Evolutionary conservation across 1,140 invertebrate genomes (phyloP).

Genomic region (Pissodes strobi): DNA sequence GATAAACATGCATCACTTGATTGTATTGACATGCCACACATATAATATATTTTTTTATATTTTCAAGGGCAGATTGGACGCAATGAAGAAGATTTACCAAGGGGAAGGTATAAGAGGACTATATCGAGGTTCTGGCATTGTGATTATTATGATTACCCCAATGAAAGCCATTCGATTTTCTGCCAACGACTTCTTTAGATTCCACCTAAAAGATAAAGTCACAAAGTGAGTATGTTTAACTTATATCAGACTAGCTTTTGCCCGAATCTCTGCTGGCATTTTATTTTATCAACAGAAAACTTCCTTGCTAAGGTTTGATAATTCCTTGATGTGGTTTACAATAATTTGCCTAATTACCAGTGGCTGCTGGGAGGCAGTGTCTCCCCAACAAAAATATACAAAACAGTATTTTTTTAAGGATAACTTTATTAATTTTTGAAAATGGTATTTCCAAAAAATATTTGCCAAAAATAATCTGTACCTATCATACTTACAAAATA

Average conservation of each 20-base stretch:
- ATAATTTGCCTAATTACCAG: too few species aligned
- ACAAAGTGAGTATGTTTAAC: constrained; percentile 58
- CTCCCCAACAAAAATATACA: too few species aligned
- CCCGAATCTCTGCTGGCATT: neutral
- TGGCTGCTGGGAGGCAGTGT: too few species aligned
- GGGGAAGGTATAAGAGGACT: constrained; percentile 96
- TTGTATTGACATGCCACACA: neutral
- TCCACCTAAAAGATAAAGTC: constrained; percentile 67
- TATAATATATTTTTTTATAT: too few species aligned
- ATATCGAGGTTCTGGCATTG: constrained; percentile 96
- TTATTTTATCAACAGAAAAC: neutral
- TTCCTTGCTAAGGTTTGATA: neutral
- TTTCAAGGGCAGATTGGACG: constrained; percentile 78
- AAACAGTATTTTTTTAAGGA: too few species aligned
- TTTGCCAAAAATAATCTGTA: too few species aligned
- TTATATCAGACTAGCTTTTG: too few species aligned
- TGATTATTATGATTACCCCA: constrained; percentile 97
- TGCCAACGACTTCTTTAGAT: constrained; percentile 96
- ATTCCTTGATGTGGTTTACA: neutral
- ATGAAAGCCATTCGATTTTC: constrained; percentile 99
- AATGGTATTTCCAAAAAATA: too few species aligned
- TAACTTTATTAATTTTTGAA: too few species aligned
- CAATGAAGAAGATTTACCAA: constrained; percentile 88
- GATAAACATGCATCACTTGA: neutral
- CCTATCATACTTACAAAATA: too few species aligned